Conservation (phyloP, 2,888 invertebrate species). For the Caenorhabditis angaria region DNA sequence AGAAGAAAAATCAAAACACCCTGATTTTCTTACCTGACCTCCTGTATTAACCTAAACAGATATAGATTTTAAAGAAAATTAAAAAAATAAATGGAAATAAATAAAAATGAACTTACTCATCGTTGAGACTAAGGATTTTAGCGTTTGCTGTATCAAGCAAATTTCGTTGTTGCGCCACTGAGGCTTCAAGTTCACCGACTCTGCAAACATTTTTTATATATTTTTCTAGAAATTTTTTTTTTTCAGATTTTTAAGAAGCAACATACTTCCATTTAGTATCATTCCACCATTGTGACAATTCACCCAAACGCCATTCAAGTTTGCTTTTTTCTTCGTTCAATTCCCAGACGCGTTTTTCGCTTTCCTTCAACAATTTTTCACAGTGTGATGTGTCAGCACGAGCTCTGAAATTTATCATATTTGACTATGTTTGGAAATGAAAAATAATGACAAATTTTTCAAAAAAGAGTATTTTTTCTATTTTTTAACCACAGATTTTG, state of each 20-base stretch:
- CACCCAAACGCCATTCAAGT: slow-evolving; percentile 60
- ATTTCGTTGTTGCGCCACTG: slow-evolving; percentile 55
- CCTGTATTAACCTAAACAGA: slow-evolving; percentile 44
- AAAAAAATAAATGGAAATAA: not conserved
- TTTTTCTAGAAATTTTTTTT: not conserved
- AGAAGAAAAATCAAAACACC: not conserved
- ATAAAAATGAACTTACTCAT: slow-evolving; percentile 36
- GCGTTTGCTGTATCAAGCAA: slow-evolving; percentile 54
- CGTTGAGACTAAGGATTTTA: slow-evolving; percentile 53
- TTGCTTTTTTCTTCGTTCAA: slow-evolving; percentile 59
- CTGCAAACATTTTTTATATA: slow-evolving; percentile 14
- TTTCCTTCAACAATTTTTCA: slow-evolving; percentile 47
- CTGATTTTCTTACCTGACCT: slow-evolving; percentile 36
- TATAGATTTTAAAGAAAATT: not conserved
- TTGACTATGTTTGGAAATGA: not conserved
- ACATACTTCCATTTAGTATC: slow-evolving; percentile 61
- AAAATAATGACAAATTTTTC: too few relatives aligned
- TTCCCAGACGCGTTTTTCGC: slow-evolving; percentile 49
- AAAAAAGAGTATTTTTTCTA: too few relatives aligned
- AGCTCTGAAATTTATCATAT: slow-evolving; percentile 29
- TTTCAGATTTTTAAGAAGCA: not conserved
- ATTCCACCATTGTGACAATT: slow-evolving; percentile 62
- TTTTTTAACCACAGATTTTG: too few relatives aligned
- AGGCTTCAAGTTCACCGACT: slow-evolving; percentile 60
- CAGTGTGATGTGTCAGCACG: slow-evolving; percentile 35